These are phyloP conservation scores for Ryuthela nishihirai DNA, from an alignment of 2,888 invertebrate species.

Conservation along the genomic window DNA sequence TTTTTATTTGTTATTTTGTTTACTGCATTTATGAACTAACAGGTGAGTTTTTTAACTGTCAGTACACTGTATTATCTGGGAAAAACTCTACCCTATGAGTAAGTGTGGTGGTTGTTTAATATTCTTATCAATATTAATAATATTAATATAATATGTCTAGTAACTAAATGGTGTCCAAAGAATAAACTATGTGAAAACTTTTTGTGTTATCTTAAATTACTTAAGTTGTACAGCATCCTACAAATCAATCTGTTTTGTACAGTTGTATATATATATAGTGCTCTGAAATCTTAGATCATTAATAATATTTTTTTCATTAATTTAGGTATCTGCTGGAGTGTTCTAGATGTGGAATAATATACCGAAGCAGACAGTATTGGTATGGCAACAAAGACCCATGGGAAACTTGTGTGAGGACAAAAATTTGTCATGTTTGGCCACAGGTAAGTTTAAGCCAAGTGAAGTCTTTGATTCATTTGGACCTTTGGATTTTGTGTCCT, in stretches of 20 bases:
- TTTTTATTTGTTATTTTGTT: too few species aligned
- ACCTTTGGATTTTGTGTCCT: too few species aligned
- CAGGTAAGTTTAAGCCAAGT: conserved; percentile 52
- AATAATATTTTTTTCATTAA: conserved; percentile 15
- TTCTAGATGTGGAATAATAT: conserved; percentile 67
- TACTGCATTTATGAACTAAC: too few species aligned
- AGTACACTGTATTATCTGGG: too few species aligned
- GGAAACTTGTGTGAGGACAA: conserved; percentile 62
- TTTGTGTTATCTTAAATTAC: background rate
- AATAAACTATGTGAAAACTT: too few species aligned
- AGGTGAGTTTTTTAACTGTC: too few species aligned
- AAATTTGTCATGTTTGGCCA: conserved; percentile 67
- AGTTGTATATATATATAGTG: background rate
- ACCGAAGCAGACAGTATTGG: conserved; percentile 72
- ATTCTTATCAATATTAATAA: too few species aligned
- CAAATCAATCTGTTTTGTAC: background rate
- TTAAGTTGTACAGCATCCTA: background rate
- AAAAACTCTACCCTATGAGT: too few species aligned
- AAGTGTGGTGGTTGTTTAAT: too few species aligned
- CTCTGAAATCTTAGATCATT: background rate
- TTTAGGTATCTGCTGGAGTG: conserved; percentile 66
- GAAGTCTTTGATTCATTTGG: too few species aligned
- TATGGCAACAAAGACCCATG: conserved; percentile 73
- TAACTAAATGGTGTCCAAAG: too few species aligned
- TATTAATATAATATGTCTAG: too few species aligned